Conservation (phyloP, 2,888 invertebrate species). For the Acanthosepion esculentum region DNA sequence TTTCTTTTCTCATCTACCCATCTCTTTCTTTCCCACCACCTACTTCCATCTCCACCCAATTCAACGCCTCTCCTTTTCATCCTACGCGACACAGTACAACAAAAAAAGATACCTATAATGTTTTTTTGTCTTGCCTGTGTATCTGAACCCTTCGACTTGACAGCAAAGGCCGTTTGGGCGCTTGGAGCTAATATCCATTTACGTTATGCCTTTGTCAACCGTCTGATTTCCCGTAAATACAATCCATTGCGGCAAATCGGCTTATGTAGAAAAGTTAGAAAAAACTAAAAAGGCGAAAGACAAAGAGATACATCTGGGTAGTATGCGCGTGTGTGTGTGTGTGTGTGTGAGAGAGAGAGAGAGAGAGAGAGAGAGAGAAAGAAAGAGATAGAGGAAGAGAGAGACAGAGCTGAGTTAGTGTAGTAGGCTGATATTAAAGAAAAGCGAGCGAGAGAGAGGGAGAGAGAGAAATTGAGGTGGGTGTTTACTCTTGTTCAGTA, state of each 20-base stretch:
- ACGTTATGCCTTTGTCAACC: neutral
- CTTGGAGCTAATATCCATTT: neutral
- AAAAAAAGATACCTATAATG: neutral
- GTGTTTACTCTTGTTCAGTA: neutral
- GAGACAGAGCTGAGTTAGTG: no score
- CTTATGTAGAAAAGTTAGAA: neutral
- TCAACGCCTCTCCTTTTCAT: no score
- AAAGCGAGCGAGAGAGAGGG: no score
- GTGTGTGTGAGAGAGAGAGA: no score
- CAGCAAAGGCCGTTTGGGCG: neutral
- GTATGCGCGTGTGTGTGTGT: no score
- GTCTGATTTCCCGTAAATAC: neutral
- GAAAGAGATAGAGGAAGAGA: no score
- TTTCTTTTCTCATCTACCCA: no score
- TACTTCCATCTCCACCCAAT: no score
- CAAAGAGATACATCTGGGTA: neutral
- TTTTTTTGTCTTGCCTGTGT: neutral
- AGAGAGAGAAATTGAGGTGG: neutral
- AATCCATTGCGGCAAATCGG: neutral
- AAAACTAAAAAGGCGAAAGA: neutral
- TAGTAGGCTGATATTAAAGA: neutral
- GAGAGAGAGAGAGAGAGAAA: no score
- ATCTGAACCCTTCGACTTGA: neutral
- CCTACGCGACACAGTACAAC: neutral
- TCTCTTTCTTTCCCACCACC: no score